Conservation (phyloP, 2,888 invertebrate genomes). For the Linnaemya vulpina region DNA sequence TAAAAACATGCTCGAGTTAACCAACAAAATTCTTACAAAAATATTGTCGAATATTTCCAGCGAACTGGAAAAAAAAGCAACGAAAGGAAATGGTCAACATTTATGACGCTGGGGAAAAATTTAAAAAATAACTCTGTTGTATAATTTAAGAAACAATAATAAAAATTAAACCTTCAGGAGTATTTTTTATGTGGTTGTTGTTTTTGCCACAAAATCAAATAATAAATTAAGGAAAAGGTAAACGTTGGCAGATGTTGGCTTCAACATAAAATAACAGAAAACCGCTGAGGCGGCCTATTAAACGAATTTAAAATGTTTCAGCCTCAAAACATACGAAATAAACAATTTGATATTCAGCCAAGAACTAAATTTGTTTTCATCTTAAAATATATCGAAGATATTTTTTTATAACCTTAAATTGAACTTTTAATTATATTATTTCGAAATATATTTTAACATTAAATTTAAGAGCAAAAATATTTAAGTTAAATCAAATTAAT, state of each 20-base stretch:
- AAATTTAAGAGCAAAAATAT: too few relatives aligned
- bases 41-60: constrained; percentile 2
- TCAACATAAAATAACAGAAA: not conserved
- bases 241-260: not conserved
- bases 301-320: too few relatives aligned
- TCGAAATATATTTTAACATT: too few relatives aligned
- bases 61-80: not conserved
- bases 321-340: too few relatives aligned
- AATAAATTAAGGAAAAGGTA: not conserved
- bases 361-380: too few relatives aligned
- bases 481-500: too few relatives aligned
- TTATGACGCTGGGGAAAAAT: not conserved
- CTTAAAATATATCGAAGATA: too few relatives aligned
- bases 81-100: not conserved
- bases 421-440: too few relatives aligned
- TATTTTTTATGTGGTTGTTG: not conserved
- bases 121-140: not conserved
- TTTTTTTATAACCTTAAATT: too few relatives aligned
- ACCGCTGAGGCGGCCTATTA: too few relatives aligned
- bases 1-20: constrained; percentile 10
- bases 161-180: not conserved
- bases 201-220: not conserved
- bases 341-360: not conserved
- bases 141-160: not conserved
- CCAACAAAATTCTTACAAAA: not conserved